Conservation (phyloP, 1,140 invertebrate species). For the Papilio polyxenes region DNA sequence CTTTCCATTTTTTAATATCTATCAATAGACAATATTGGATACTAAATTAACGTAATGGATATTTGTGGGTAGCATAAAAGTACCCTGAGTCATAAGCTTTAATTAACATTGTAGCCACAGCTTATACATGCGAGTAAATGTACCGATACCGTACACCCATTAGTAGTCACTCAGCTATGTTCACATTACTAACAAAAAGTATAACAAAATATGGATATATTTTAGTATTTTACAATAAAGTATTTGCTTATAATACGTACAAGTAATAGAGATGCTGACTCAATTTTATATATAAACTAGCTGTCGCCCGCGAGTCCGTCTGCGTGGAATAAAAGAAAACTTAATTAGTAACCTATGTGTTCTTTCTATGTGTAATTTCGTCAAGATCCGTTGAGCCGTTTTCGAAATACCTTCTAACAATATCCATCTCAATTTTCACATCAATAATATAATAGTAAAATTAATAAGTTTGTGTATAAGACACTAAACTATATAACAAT, state of each 20-base stretch:
- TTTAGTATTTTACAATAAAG: background rate
- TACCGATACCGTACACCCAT: slow-evolving; percentile 6
- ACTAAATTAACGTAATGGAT: background rate
- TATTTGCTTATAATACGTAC: background rate
- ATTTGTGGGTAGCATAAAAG: background rate
- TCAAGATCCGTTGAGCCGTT: too few relatives aligned
- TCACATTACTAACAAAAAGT: background rate
- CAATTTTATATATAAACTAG: too few relatives aligned
- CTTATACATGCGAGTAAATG: slow-evolving; percentile 9
- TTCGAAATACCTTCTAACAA: too few relatives aligned
- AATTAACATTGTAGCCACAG: slow-evolving; percentile 32
- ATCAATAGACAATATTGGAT: background rate
- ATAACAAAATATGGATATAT: background rate
- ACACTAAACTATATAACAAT: background rate
- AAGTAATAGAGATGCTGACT: background rate
- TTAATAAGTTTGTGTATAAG: background rate
- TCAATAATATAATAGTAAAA: too few relatives aligned
- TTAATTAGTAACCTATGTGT: too few relatives aligned
- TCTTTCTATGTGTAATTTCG: too few relatives aligned
- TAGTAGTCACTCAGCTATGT: background rate
- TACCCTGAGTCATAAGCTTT: slow-evolving; percentile 1
- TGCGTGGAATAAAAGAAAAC: too few relatives aligned
- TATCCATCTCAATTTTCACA: too few relatives aligned
- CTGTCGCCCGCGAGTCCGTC: too few relatives aligned
- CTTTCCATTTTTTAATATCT: too few relatives aligned